phyloP scores from a whole-genome alignment of 1,140 invertebrate species.

The Lamellibrachia luymesi region DNA sequence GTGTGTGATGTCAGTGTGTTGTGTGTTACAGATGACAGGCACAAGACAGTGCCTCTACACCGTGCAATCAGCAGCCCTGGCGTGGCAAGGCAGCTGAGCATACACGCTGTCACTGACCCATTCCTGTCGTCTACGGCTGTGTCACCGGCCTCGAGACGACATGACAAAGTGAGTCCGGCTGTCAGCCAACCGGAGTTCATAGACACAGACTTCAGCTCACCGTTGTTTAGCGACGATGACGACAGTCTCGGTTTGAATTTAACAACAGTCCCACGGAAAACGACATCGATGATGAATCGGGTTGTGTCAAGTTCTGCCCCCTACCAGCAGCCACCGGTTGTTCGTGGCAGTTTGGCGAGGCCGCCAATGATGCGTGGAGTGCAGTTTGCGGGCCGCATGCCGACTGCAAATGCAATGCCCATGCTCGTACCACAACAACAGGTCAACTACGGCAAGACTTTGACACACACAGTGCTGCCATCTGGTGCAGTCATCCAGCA shows the following conservation, averaged over 20 bases:
- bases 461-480: not conserved
- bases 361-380: not conserved
- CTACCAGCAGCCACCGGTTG: not conserved
- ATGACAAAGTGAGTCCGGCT: not conserved
- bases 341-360: not conserved
- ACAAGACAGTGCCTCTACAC: not conserved
- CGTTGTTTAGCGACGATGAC: not conserved
- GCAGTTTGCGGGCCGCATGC: not conserved
- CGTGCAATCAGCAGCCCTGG: not conserved
- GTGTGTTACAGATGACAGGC: not conserved
- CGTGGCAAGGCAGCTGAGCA: not conserved
- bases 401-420: not conserved
- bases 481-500: not conserved
- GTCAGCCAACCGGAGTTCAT: not conserved
- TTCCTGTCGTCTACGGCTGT: not conserved
- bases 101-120: not conserved
- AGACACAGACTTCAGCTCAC: not conserved
- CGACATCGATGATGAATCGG: not conserved
- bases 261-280: not conserved
- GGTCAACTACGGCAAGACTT: not conserved
- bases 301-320: not conserved
- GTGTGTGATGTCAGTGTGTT: not conserved
- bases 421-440: not conserved
- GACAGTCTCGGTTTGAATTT: not conserved
- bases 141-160: no score